A percentile compares a stretch with the other conserved stretches of the same genome.
phyloP scores from a whole-genome alignment of 64 coral and sea anemone species.

The Dendronephthya gigantea region DNA sequence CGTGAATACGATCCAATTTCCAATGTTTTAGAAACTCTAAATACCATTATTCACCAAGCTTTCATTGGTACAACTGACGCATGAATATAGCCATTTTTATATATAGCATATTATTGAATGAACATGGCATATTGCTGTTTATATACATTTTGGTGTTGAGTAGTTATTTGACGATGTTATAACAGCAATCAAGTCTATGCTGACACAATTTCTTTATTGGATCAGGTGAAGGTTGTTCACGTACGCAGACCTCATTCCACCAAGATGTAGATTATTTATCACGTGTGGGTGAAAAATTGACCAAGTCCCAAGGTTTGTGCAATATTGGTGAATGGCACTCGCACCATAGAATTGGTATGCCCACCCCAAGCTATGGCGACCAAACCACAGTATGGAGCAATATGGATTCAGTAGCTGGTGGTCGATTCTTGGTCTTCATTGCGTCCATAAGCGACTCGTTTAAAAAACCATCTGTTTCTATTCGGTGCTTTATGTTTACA shows the following conservation, averaged over 20 bases:
- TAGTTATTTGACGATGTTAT: not conserved
- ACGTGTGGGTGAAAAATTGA: not conserved
- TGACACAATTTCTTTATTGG: not conserved
- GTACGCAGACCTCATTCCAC: not conserved
- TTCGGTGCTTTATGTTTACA: not conserved
- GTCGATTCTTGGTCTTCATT: not conserved
- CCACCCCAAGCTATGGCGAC: not conserved
- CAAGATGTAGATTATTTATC: conserved; percentile 5
- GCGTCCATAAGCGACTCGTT: not conserved
- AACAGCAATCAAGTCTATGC: not conserved
- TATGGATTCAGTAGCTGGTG: not conserved
- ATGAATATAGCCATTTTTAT: too few relatives aligned
- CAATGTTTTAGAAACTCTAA: too few relatives aligned
- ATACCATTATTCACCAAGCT: too few relatives aligned
- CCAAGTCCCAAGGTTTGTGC: not conserved
- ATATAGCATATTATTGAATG: too few relatives aligned
- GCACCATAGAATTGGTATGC: not conserved
- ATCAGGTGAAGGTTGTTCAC: not conserved
- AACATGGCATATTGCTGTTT: too few relatives aligned
- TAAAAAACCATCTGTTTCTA: not conserved
- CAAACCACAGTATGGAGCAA: not conserved
- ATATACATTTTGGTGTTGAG: too few relatives aligned
- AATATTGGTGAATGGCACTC: conserved; percentile 11
- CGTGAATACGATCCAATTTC: too few relatives aligned
- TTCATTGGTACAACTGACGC: too few relatives aligned